These are phyloP conservation scores for Aporophyla nigra DNA, from an alignment of 2,888 invertebrate genomes.

Conservation along the genomic window DNA sequence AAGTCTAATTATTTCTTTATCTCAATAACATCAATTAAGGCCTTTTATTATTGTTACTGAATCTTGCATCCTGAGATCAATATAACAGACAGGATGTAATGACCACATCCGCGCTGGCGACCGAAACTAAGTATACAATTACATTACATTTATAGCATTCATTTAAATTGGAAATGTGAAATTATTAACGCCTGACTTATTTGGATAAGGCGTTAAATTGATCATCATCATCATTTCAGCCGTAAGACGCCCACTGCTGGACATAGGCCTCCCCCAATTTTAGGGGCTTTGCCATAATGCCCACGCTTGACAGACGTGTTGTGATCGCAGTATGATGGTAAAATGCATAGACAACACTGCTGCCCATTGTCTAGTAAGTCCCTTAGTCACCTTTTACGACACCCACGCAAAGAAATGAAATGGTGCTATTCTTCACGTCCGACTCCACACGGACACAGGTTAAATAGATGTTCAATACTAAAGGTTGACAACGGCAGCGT, in stretches of 20 bases:
- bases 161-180: constrained; percentile 49
- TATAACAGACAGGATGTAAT: constrained; percentile 45
- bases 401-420: no score
- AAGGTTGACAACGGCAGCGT: constrained; percentile 48
- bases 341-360: no score
- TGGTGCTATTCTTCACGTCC: no score
- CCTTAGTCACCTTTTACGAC: no score
- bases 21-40: constrained; percentile 40
- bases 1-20: constrained; percentile 35
- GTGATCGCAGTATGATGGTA: no score
- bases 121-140: constrained; percentile 47
- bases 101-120: constrained; percentile 47
- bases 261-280: no score
- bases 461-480: constrained; percentile 55
- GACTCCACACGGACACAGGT: no score
- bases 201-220: constrained; percentile 56
- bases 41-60: constrained; percentile 39
- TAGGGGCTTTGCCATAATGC: no score
- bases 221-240: background rate
- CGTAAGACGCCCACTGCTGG: no score
- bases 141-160: constrained; percentile 43
- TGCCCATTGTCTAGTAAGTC: no score
- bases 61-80: constrained; percentile 35
- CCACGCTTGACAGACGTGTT: no score
- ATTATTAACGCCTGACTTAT: constrained; percentile 42